Evolutionary conservation across 2,888 invertebrate species (phyloP).

Genomic region (Erebia palarica): DNA sequence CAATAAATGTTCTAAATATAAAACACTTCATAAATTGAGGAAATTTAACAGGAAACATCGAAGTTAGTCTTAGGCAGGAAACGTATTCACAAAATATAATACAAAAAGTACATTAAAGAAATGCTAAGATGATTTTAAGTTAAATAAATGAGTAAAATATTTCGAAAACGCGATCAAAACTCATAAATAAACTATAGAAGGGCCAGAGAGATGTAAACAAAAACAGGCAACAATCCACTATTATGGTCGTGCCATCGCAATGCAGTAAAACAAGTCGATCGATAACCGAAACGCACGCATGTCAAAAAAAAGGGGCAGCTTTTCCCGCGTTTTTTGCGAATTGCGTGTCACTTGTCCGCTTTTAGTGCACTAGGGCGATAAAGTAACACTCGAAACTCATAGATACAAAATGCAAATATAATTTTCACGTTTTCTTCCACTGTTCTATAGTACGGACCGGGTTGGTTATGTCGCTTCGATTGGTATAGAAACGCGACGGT

Average conservation of each 20-base stretch:
- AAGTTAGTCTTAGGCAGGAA: too few relatives aligned
- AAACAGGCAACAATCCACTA: slow-evolving; percentile 53
- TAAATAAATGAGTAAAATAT: neutral
- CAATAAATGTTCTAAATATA: too few relatives aligned
- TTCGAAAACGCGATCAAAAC: neutral
- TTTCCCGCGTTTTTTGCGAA: slow-evolving; percentile 65
- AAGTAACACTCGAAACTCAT: slow-evolving; percentile 29
- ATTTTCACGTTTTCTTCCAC: slow-evolving; percentile 18
- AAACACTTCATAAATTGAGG: too few relatives aligned
- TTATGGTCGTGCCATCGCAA: slow-evolving; percentile 61
- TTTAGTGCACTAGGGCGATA: slow-evolving; percentile 20
- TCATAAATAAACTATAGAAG: neutral
- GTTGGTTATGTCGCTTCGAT: slow-evolving; percentile 35
- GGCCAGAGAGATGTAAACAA: slow-evolving; percentile 64
- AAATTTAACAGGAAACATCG: too few relatives aligned
- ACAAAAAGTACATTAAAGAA: neutral
- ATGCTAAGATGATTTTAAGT: too few relatives aligned
- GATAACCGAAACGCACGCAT: slow-evolving; percentile 62
- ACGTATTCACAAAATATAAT: too few relatives aligned
- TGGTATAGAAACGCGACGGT: slow-evolving; percentile 56
- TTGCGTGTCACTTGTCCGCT: slow-evolving; percentile 48
- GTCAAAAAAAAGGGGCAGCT: slow-evolving; percentile 46
- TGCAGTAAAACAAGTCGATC: slow-evolving; percentile 65
- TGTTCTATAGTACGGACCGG: slow-evolving; percentile 16
- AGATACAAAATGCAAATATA: slow-evolving; percentile 14